A percentile compares a stretch with the other conserved stretches of the same genome.
These are phyloP conservation scores for Ciconia maguari DNA, from an alignment of 2,113 vertebrate genomes.

Conservation along the genomic window DNA sequence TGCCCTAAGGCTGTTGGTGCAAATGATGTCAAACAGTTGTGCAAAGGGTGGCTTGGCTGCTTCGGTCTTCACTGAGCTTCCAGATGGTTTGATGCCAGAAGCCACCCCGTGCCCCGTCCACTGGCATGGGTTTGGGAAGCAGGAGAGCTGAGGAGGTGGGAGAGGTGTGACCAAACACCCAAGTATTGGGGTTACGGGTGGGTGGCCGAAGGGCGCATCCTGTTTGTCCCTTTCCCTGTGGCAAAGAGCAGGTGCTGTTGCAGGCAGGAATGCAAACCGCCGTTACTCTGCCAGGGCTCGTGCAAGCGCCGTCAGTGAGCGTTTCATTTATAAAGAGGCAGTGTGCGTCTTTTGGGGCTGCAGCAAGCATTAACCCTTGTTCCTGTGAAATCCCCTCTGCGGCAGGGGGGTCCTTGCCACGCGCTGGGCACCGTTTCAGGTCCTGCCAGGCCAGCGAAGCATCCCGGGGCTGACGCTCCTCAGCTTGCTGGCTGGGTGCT, in stretches of 20 bases:
- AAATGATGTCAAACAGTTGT: neutral
- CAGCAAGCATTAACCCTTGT: neutral
- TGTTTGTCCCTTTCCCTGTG: neutral
- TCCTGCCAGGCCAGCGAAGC: neutral
- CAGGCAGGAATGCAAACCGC: neutral
- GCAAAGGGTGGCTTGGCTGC: neutral
- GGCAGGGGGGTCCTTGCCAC: neutral
- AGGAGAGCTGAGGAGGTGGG: neutral
- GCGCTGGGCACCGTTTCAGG: fast-evolving
- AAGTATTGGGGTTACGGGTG: fast-evolving
- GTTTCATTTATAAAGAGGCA: fast-evolving
- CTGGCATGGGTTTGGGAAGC: neutral
- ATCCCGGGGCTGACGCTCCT: neutral
- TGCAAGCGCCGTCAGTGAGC: fast-evolving
- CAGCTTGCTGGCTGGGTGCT: fast-evolving
- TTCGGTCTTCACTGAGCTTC: neutral
- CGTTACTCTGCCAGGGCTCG: neutral
- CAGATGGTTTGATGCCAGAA: neutral
- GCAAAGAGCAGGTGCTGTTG: neutral
- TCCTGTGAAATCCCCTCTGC: neutral
- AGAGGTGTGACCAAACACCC: neutral
- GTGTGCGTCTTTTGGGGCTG: fast-evolving
- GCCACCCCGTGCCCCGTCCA: fast-evolving
- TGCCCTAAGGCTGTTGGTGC: fast-evolving
- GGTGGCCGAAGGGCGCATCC: neutral